Percentiles rank a stretch among this genome's conserved stretches.
Evolutionary conservation across 2,888 invertebrate species (phyloP).

Genomic region (Galerucella calmariensis): DNA sequence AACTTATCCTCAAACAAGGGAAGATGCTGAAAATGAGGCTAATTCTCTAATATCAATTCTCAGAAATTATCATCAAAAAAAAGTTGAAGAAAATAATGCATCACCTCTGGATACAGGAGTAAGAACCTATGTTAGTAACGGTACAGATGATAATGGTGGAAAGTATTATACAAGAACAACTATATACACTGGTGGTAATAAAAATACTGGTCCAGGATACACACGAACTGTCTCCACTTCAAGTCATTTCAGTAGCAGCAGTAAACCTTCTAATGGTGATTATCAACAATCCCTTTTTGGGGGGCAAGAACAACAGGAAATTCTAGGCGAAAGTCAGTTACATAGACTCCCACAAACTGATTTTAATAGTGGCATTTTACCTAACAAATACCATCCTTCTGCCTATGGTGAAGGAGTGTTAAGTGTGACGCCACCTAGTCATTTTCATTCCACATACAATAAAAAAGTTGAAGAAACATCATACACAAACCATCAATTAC

Average conservation of each 20-base stretch:
- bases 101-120: neutral
- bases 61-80: neutral
- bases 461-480: neutral
- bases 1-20: constrained; percentile 27
- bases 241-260: constrained; percentile 3
- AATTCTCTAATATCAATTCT: constrained; percentile 43
- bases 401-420: neutral
- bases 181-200: constrained; percentile 11
- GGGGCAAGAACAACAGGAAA: neutral
- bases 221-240: neutral
- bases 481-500: neutral
- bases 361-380: neutral
- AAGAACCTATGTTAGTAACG: neutral
- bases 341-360: neutral
- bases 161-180: constrained; percentile 15
- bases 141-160: constrained; percentile 7
- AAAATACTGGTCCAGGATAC: neutral
- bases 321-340: neutral
- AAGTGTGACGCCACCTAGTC: neutral
- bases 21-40: constrained; percentile 47
- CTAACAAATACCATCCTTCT: neutral
- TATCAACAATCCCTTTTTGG: neutral
- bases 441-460: neutral
- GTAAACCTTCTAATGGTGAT: neutral
- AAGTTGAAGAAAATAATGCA: neutral